These are phyloP conservation scores for Rhodeus uyekii DNA, from an alignment of 2,797 vertebrate genomes.

Conservation along the genomic window DNA sequence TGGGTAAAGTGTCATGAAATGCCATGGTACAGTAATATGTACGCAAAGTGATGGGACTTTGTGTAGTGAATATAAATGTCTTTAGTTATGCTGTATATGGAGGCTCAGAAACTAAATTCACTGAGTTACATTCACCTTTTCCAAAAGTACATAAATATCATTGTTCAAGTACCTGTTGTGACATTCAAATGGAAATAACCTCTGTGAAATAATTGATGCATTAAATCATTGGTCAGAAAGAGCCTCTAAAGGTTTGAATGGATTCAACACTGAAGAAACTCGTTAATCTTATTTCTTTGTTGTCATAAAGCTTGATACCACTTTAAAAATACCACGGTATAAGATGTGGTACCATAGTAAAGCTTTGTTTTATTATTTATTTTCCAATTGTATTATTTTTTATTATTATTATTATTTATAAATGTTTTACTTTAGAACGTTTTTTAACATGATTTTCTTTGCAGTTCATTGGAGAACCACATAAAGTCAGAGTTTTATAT, in stretches of 20 bases:
- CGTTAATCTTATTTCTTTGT: neutral
- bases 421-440: neutral
- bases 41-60: neutral
- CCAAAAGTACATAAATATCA: no score
- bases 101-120: no score
- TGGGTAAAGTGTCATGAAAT: neutral
- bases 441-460: neutral
- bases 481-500: neutral
- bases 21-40: neutral
- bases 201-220: neutral
- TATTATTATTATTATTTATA: neutral
- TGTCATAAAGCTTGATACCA: neutral
- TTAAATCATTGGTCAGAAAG: no score
- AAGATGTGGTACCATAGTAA: neutral
- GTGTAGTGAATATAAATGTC: neutral
- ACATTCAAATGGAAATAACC: neutral
- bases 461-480: neutral
- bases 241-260: neutral
- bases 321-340: neutral
- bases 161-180: no score
- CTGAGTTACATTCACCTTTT: no score
- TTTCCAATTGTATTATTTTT: neutral
- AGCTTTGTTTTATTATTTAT: neutral
- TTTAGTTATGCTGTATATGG: neutral
- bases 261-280: neutral